Base-by-base conservation (phyloP, 2,888 invertebrate species). In the Arge pagana region DNA sequence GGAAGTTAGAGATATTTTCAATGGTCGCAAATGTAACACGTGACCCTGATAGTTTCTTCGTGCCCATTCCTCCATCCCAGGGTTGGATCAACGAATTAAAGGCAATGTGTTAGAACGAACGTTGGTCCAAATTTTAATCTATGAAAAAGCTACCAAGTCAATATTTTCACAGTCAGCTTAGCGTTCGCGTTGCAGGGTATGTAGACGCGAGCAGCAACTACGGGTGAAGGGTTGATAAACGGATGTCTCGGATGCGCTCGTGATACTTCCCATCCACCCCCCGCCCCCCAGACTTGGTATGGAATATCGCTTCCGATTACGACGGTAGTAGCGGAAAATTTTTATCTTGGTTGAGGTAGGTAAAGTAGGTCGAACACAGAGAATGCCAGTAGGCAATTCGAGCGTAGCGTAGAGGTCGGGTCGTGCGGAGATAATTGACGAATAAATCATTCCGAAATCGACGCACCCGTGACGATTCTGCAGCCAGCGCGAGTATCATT, bases 341-440 rank as follows among this genome's bases (percentile, higher is more conserved):
- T 48, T 31, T 48, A 41, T 40, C 50, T 33, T 48, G 48, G 43
- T 42, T 51, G 48, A 41, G 23, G 13, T 26, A 39, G 15, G 26
- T 40, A 55, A 58, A 58, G 49, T 54, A 58, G 58, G 50, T 58
- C 57, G 49, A 55, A 52, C 49, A 33, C 28, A 45, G 50, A 51
- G 57, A 58, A 58, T 57, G 51, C 39, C 53, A 43, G 43, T 21
- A n/a, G n/a, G n/a, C n/a, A n/a, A n/a, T n/a, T n/a, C n/a, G n/a
- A n/a, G n/a, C n/a, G n/a, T n/a, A n/a, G n/a, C n/a, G n/a, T n/a
- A n/a, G n/a, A n/a, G n/a, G n/a, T n/a, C n/a, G n/a, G 16, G 33
- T 31, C 33, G 23, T 33, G 33, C 19, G 19, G n/a, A 33, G 28
- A 10, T 11, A 33, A 10, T n/a, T 11, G 37, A 37, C 18, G n/a